These are phyloP conservation scores for Lepidurus couesii DNA, from an alignment of 1,140 invertebrate species.

Conservation along the genomic window DNA sequence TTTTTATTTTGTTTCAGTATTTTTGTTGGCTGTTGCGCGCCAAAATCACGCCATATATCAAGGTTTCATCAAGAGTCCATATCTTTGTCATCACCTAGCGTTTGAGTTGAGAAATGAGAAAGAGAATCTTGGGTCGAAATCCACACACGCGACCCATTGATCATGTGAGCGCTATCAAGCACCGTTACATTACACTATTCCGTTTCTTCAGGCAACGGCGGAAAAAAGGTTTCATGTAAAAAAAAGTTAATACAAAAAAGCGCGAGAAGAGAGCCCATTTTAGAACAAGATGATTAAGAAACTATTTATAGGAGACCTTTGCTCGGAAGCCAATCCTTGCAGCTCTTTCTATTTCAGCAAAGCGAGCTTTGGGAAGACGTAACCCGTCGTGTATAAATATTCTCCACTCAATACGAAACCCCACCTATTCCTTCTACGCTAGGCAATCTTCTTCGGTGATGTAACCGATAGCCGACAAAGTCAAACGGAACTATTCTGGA, in stretches of 20 bases:
- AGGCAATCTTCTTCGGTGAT: not conserved
- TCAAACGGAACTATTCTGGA: not conserved
- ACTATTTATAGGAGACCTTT: slow-evolving; percentile 15
- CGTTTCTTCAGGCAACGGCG: not conserved
- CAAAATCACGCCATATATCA: not conserved
- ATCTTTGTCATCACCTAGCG: not conserved
- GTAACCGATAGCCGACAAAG: not conserved
- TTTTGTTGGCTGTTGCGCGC: not conserved
- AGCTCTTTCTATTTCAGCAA: not conserved
- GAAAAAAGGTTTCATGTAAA: not conserved
- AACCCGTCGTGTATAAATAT: not conserved
- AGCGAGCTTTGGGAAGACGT: not conserved
- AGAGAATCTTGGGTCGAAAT: not conserved
- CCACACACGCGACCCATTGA: not conserved
- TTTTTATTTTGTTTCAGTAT: too few relatives aligned
- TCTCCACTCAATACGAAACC: not conserved
- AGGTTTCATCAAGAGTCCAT: not conserved
- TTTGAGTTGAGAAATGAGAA: not conserved
- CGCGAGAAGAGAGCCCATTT: not conserved
- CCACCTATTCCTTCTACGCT: not conserved
- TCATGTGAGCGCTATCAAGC: not conserved
- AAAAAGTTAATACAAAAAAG: not conserved
- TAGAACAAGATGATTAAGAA: not conserved
- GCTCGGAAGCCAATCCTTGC: not conserved
- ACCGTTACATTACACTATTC: not conserved